Percentiles rank a stretch among this genome's conserved stretches.
These are phyloP conservation scores for Dicrostonyx torquatus DNA, from an alignment of 2,797 vertebrate species.

Conservation along the genomic window DNA sequence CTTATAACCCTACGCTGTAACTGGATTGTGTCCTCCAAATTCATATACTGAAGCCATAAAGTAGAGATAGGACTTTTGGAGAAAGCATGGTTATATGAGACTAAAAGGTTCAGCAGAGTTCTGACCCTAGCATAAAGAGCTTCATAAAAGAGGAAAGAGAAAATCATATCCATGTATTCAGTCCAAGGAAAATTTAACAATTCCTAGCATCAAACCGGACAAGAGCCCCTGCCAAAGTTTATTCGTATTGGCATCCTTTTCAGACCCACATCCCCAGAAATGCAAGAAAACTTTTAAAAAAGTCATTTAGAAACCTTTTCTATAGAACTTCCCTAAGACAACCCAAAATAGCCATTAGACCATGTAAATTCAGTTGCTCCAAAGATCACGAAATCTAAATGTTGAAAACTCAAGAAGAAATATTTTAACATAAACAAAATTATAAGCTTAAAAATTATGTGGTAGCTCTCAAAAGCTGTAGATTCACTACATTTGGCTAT, in stretches of 20 bases:
- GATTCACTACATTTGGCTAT: not conserved
- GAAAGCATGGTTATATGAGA: not conserved
- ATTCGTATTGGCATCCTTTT: not conserved
- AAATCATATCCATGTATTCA: not conserved
- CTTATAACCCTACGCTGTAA: not conserved
- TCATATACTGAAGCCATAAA: not conserved
- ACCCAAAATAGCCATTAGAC: not conserved
- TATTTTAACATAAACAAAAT: not conserved
- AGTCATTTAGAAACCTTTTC: not conserved
- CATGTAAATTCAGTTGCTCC: not conserved
- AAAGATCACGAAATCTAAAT: not conserved
- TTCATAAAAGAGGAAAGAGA: not conserved
- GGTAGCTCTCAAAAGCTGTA: not conserved
- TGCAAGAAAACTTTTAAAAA: not conserved
- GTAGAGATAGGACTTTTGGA: not conserved
- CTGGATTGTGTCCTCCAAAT: not conserved
- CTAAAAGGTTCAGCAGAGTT: not conserved
- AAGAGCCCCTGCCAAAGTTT: not conserved
- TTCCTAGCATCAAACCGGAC: not conserved
- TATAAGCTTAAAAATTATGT: conserved; percentile 7
- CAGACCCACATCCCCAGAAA: not conserved
- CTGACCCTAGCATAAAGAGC: not conserved
- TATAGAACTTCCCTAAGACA: not conserved
- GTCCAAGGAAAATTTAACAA: not conserved
- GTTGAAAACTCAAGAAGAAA: not conserved